These are phyloP conservation scores for Rosalia funebris DNA, from an alignment of 2,888 invertebrate species.

Conservation along the genomic window DNA sequence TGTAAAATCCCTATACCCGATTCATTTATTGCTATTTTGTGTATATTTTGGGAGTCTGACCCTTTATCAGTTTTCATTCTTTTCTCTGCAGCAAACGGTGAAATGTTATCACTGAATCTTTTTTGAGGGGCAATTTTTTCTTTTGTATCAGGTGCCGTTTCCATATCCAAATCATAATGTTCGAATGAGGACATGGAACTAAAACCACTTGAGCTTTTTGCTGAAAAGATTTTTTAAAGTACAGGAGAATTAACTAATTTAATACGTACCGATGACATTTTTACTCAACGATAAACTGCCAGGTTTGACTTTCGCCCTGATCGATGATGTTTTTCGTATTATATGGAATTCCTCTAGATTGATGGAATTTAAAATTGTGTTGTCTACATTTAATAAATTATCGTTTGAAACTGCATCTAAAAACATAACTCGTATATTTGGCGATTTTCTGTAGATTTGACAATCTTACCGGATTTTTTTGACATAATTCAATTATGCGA, in stretches of 20 bases:
- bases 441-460: too few relatives aligned
- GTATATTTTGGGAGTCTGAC: background rate
- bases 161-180: slow-evolving; percentile 3
- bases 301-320: background rate
- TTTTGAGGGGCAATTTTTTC: background rate
- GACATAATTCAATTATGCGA: too few relatives aligned
- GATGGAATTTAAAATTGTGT: slow-evolving; percentile 19
- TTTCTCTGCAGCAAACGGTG: background rate
- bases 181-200: slow-evolving; percentile 22
- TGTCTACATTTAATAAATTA: slow-evolving; percentile 14
- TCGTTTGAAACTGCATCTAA: too few relatives aligned
- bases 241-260: background rate
- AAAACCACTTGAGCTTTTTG: slow-evolving; percentile 20
- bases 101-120: slow-evolving; percentile 2
- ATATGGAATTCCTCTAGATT: slow-evolving; percentile 15
- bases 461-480: background rate
- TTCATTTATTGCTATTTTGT: slow-evolving; percentile 13
- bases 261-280: slow-evolving; percentile 18
- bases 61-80: slow-evolving; percentile 22
- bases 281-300: background rate
- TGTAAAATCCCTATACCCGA: slow-evolving; percentile 28
- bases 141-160: background rate
- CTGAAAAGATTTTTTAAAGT: background rate
- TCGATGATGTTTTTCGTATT: slow-evolving; percentile 2
- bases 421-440: too few relatives aligned